phyloP scores from a whole-genome alignment of 2,888 invertebrate genomes.

The Tiphia femorata region DNA sequence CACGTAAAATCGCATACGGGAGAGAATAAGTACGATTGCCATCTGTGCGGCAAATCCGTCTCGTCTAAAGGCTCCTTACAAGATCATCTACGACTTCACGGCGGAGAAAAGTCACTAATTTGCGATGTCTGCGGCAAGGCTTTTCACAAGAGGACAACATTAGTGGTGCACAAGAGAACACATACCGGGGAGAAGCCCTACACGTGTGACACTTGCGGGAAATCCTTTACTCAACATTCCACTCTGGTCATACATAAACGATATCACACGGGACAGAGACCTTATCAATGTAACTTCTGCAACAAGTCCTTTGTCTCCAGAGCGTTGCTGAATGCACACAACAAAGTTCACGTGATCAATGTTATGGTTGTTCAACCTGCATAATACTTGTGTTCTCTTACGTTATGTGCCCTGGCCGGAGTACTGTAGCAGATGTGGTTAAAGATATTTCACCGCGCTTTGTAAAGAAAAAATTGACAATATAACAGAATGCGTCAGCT shows the following conservation, averaged over 20 bases:
- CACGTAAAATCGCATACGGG: constrained; percentile 64
- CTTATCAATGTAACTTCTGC: constrained; percentile 65
- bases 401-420: no score
- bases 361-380: constrained; percentile 8
- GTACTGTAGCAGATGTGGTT: no score
- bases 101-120: constrained; percentile 65
- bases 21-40: constrained; percentile 64
- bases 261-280: constrained; percentile 68
- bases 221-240: constrained; percentile 67
- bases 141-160: constrained; percentile 66
- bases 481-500: no score
- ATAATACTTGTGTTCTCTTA: no score
- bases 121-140: constrained; percentile 68
- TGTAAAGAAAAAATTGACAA: no score
- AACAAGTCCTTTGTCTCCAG: constrained; percentile 66
- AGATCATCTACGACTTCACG: constrained; percentile 66
- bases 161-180: constrained; percentile 66
- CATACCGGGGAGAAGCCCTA: constrained; percentile 70
- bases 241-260: constrained; percentile 68
- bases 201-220: constrained; percentile 66
- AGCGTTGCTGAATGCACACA: constrained; percentile 64
- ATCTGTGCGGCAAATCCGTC: constrained; percentile 66
- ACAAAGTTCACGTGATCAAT: constrained; percentile 45
- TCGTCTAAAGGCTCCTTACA: constrained; percentile 66
- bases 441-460: no score